Evolutionary conservation across 2,888 invertebrate genomes (phyloP).

Genomic region (Chloroclystis v-ata): DNA sequence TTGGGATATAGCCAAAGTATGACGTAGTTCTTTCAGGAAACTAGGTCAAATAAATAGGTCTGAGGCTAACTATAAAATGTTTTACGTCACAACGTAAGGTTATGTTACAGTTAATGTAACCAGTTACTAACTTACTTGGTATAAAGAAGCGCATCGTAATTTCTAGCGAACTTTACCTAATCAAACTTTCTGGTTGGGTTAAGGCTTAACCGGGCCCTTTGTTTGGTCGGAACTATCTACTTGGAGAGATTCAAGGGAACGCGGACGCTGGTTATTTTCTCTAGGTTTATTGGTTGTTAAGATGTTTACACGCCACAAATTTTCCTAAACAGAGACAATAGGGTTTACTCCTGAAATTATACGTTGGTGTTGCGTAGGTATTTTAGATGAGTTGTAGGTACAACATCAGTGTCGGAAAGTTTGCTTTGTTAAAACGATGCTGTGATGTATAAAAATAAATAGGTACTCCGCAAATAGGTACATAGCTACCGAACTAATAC

Average conservation of each 20-base stretch:
- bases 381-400: no score
- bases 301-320: no score
- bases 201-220: neutral
- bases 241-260: neutral
- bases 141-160: neutral
- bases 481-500: no score
- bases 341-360: no score
- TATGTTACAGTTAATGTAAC: constrained; percentile 18
- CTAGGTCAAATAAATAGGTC: constrained; percentile 63
- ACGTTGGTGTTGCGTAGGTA: no score
- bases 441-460: neutral
- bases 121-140: constrained; percentile 1
- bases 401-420: no score
- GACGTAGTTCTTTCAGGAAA: constrained; percentile 55
- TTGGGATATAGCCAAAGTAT: constrained; percentile 63
- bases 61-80: constrained; percentile 24
- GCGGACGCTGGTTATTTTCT: neutral
- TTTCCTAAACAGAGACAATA: no score
- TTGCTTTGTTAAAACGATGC: no score
- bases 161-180: neutral
- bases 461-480: neutral
- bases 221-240: neutral
- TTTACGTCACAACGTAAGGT: constrained; percentile 34
- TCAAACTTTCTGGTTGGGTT: constrained; percentile 5
- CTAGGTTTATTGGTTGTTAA: neutral